These are phyloP conservation scores for Streptopelia turtur DNA, from an alignment of 2,797 vertebrate genomes.

Conservation along the genomic window DNA sequence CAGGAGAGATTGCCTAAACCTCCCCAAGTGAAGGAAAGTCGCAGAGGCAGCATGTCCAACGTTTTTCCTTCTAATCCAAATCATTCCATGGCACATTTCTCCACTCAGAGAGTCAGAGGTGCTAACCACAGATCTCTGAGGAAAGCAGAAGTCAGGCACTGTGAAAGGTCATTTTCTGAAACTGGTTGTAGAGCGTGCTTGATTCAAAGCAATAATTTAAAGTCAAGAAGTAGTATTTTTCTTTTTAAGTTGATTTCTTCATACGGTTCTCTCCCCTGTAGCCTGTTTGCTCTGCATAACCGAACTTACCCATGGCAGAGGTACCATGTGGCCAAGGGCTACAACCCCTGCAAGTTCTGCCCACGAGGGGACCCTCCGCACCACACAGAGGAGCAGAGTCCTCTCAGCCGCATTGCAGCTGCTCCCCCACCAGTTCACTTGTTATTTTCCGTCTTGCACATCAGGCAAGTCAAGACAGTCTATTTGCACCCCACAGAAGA, in stretches of 20 bases:
- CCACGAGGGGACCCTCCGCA: neutral
- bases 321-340: accelerated
- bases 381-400: neutral
- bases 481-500: neutral
- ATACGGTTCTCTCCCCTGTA: neutral
- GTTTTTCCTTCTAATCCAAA: neutral
- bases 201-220: neutral
- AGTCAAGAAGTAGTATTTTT: neutral
- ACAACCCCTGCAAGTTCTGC: neutral
- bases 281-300: neutral
- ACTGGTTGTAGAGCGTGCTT: neutral
- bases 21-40: neutral
- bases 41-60: neutral
- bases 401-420: neutral
- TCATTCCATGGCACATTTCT: neutral
- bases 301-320: neutral
- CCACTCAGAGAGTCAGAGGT: neutral
- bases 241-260: neutral
- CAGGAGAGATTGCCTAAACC: neutral
- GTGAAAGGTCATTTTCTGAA: neutral
- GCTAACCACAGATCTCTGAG: neutral
- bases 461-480: neutral
- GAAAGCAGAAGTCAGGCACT: constrained; percentile 9
- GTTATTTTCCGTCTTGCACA: neutral
- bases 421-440: neutral